Conservation (phyloP, 2,113 vertebrate species). For the Sebastes fasciatus region DNA sequence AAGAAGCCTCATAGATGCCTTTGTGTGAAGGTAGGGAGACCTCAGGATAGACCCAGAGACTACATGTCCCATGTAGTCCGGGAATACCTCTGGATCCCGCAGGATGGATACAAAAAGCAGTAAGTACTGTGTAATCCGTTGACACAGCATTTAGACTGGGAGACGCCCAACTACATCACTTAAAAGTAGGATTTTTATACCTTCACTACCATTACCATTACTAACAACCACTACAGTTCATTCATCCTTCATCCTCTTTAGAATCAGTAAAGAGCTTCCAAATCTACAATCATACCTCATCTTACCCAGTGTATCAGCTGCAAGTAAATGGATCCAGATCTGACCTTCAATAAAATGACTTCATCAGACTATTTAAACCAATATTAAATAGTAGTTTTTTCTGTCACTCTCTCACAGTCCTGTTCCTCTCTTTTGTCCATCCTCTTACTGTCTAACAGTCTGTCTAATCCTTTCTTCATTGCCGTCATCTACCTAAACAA, state of each 20-base stretch:
- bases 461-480: conserved; percentile 5
- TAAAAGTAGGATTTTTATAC: background rate
- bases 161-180: too few species aligned
- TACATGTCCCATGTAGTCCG: too few species aligned
- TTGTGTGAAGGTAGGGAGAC: too few species aligned
- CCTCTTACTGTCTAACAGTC: background rate
- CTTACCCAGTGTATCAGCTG: background rate
- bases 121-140: too few species aligned
- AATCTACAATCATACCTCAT: background rate
- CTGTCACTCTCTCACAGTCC: too few species aligned
- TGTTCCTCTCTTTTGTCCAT: background rate
- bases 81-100: too few species aligned
- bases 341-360: conserved; percentile 16
- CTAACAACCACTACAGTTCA: background rate
- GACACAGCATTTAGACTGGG: too few species aligned
- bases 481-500: conserved; percentile 30
- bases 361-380: background rate
- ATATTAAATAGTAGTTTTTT: background rate
- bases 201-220: background rate
- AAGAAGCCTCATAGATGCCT: too few species aligned
- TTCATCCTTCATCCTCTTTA: background rate
- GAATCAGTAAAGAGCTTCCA: background rate
- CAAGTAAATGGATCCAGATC: background rate
- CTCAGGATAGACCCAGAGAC: too few species aligned
- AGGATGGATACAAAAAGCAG: too few species aligned